Percentiles rank a stretch among this genome's conserved stretches.
phyloP scores from a whole-genome alignment of 2,113 vertebrate species.

The Ovis aries region DNA sequence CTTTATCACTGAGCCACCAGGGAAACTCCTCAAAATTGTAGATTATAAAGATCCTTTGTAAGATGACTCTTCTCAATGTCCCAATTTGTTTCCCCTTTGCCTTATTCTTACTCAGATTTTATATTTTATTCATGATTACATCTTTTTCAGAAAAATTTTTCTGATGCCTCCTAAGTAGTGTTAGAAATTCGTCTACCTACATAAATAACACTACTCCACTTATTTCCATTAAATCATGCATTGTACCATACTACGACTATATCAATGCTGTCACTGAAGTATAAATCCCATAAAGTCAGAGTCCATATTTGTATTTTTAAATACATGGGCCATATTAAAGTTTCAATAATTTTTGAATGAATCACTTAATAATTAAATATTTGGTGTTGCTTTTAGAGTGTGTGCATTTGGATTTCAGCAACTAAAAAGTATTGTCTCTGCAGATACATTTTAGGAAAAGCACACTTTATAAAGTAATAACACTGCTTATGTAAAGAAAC shows the following conservation, averaged over 20 bases:
- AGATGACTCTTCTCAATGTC: not conserved
- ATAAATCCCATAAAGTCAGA: not conserved
- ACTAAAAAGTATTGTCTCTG: not conserved
- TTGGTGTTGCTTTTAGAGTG: not conserved
- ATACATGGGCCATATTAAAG: not conserved
- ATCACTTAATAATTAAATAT: constrained; percentile 8
- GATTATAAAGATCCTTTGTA: not conserved
- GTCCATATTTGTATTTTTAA: not conserved
- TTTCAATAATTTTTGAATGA: not conserved
- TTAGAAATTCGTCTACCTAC: not conserved
- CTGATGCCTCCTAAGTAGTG: not conserved
- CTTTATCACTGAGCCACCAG: not conserved
- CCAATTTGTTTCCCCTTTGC: not conserved
- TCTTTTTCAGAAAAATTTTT: not conserved
- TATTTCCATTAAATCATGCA: not conserved
- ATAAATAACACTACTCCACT: not conserved
- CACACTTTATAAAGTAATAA: not conserved
- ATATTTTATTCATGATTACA: not conserved
- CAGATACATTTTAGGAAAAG: not conserved
- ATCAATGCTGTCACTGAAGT: not conserved
- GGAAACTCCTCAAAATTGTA: not conserved
- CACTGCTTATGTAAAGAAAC: not conserved
- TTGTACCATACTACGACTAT: not conserved
- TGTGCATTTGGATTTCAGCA: not conserved
- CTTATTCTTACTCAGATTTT: not conserved